These are phyloP conservation scores for Phrixothrix hirtus DNA, from an alignment of 2,888 invertebrate genomes.

Conservation along the genomic window DNA sequence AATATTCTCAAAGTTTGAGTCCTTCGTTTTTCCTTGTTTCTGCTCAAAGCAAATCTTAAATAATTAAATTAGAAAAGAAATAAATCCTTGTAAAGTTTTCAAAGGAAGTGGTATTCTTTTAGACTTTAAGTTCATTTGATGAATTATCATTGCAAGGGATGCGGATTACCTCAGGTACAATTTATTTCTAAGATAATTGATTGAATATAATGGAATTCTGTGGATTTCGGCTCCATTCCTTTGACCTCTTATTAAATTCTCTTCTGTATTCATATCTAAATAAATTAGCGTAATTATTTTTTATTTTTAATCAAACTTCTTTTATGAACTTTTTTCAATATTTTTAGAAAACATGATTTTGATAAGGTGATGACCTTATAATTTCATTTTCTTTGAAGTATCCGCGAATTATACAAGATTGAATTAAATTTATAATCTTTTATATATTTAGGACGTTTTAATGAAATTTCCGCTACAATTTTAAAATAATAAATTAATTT, in stretches of 20 bases:
- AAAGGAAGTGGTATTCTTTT: constrained; percentile 12
- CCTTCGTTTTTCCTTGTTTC: constrained; percentile 3
- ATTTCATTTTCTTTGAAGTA: too few species aligned
- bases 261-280: constrained; percentile 4
- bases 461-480: too few species aligned
- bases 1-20: too few species aligned
- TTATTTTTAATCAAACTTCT: not conserved
- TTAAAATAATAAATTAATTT: too few species aligned
- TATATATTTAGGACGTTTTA: too few species aligned
- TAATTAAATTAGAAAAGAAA: constrained; percentile 13
- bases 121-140: constrained; percentile 17
- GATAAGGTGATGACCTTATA: too few species aligned
- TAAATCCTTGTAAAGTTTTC: constrained; percentile 14
- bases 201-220: constrained; percentile 12
- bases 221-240: constrained; percentile 4
- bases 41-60: constrained; percentile 3
- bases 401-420: too few species aligned
- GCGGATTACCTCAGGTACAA: constrained; percentile 9
- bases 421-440: too few species aligned
- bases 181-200: constrained; percentile 13
- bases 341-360: too few species aligned
- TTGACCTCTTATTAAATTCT: not conserved
- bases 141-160: constrained; percentile 14
- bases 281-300: constrained; percentile 5
- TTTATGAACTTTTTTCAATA: too few species aligned